Conservation (phyloP, 2,888 invertebrate species). For the Zele albiditarsus region DNA sequence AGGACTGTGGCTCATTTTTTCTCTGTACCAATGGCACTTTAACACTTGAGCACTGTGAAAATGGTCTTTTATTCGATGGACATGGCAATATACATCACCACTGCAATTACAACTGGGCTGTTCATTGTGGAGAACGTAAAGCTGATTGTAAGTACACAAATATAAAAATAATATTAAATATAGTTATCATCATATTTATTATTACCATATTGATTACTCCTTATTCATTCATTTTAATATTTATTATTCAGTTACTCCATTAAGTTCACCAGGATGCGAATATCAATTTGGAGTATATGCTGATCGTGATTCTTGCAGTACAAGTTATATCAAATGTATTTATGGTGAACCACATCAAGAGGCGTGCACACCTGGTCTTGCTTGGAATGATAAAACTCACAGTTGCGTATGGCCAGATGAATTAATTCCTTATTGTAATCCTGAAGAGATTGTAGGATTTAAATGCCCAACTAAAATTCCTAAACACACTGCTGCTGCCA, state of each 20-base stretch:
- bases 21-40: conserved; percentile 92
- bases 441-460: conserved; percentile 93
- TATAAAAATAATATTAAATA: neutral
- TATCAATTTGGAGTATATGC: conserved; percentile 93
- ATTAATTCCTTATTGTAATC: conserved; percentile 88
- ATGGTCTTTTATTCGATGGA: conserved; percentile 92
- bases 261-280: conserved; percentile 88
- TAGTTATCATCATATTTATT: neutral
- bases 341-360: conserved; percentile 86
- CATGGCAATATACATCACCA: conserved; percentile 92
- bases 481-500: conserved; percentile 85
- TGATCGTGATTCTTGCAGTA: conserved; percentile 86
- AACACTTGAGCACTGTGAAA: conserved; percentile 92
- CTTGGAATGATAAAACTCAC: conserved; percentile 90
- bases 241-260: conserved; percentile 80
- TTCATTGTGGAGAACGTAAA: conserved; percentile 87
- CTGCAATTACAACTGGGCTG: conserved; percentile 96
- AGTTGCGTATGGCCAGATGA: conserved; percentile 96
- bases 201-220: too few relatives aligned
- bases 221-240: neutral
- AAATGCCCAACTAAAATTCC: conserved; percentile 92
- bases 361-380: conserved; percentile 90
- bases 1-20: conserved; percentile 91
- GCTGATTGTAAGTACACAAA: conserved; percentile 81
- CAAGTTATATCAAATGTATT: conserved; percentile 89